Base-by-base conservation (phyloP, 64 coral and sea anemone genomes). In the Acropora yongei region DNA sequence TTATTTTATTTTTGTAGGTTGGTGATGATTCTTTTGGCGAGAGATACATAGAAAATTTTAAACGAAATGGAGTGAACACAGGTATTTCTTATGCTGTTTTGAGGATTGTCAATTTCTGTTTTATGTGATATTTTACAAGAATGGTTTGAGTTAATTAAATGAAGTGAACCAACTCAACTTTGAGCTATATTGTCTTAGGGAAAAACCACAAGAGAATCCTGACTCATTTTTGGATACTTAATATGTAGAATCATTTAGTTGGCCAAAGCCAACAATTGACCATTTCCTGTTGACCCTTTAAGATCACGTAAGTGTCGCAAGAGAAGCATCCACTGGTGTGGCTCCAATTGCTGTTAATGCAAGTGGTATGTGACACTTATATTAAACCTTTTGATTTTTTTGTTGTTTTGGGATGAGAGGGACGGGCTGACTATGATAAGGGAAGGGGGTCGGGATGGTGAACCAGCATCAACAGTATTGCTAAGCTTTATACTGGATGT, bases 21-120 rank as follows among this genome's bases (percentile, higher is more conserved):
- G 97, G 97, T 48, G 79, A 98, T 80, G 97, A 98, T 80, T 90
- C 94, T 14, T 98, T 98, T 96, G 97, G 97, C n/a, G 61, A 95
- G 46, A 87, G 88, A 60, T 89, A 93, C 72, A 78, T 96, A 82
- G 86, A 93, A 75, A 98, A 98, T 78, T 98, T 98, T 85, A 95
- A 91, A 72, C 91, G 96, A 43, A 96, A 98, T 80, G 93, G 88
- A 79, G 94, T 98, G 6, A 95, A 98, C 73, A 91, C 90, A 86
- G 91, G 97, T 98, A 90, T 80, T 72, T 75, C 16, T 9, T 20
- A 19, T 85, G 47, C n/a, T 10, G 4, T 13, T 16, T 13, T 47
- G 2, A n/a, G 5, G 51, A 7, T 7, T 30, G 30, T 30, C 30
- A 30, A 30, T 30, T 30, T 30, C 30, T 30, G 30, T 30, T 30